Conservation (phyloP, 2,113 vertebrate genomes). For the Vidua chalybeata region DNA sequence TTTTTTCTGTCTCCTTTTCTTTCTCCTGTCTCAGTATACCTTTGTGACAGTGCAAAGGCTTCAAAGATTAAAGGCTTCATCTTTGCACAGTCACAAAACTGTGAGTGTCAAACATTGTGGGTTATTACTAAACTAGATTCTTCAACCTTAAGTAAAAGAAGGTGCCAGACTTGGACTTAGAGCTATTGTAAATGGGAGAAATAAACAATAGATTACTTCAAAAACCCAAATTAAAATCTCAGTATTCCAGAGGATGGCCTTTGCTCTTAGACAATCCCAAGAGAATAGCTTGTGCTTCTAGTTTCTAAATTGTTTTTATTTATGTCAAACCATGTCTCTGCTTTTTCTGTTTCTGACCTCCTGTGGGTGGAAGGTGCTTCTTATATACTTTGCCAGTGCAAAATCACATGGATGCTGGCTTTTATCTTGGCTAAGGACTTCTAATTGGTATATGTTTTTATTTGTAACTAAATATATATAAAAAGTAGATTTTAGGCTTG, state of each 20-base stretch:
- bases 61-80: background rate
- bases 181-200: background rate
- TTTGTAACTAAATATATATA: background rate
- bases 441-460: background rate
- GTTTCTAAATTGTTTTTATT: background rate
- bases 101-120: background rate
- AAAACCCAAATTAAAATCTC: background rate
- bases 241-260: background rate
- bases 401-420: background rate
- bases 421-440: background rate
- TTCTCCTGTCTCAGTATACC: background rate
- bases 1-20: background rate
- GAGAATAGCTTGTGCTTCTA: background rate
- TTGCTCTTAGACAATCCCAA: background rate
- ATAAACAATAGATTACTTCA: background rate
- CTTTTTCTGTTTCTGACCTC: background rate
- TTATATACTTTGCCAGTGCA: background rate
- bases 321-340: background rate
- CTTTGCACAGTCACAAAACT: background rate
- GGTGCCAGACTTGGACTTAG: background rate
- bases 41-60: background rate
- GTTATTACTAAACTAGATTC: background rate
- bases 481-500: background rate
- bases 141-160: background rate
- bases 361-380: background rate